Evolutionary conservation across 2,797 vertebrate species (phyloP).

Genomic region (Sebastes paucispinis): DNA sequence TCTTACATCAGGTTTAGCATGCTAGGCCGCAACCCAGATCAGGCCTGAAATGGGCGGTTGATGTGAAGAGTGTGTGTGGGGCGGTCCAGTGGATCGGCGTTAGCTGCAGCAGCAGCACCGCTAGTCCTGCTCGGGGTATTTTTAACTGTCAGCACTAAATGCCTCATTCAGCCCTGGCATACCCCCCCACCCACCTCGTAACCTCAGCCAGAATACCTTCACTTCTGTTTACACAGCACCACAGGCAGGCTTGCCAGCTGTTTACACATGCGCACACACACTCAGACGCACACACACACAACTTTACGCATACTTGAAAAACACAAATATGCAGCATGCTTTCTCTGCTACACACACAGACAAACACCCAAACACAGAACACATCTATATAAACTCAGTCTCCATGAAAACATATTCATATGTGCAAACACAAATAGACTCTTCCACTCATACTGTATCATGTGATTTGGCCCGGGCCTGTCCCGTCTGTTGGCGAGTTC

Average conservation of each 20-base stretch:
- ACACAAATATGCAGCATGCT: conserved; percentile 41
- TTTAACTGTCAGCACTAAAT: conserved; percentile 84
- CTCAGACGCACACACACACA: conserved; percentile 42
- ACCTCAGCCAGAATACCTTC: conserved; percentile 81
- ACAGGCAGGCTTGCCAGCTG: conserved; percentile 74
- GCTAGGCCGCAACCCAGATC: conserved; percentile 67
- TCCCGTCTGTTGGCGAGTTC: conserved; percentile 54
- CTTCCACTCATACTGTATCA: conserved; percentile 15
- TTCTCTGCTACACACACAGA: conserved; percentile 39
- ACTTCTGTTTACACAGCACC: conserved; percentile 77
- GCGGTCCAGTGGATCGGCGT: conserved; percentile 39
- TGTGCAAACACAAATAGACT: conserved; percentile 55
- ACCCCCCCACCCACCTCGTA: conserved; percentile 73
- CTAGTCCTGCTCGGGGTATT: conserved; percentile 68
- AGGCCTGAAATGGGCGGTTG: conserved; percentile 67
- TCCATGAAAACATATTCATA: conserved; percentile 60
- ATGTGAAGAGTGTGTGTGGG: conserved; percentile 36
- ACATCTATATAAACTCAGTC: conserved; percentile 60
- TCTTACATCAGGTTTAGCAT: conserved; percentile 77
- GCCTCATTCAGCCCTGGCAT: conserved; percentile 76
- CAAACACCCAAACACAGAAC: conserved; percentile 50
- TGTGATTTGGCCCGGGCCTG: conserved; percentile 68
- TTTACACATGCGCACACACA: conserved; percentile 70
- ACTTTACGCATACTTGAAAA: conserved; percentile 45
- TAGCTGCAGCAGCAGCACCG: conserved; percentile 44